Evolutionary conservation across 2,888 invertebrate species (phyloP).

Genomic region (Cheilosia grossa): DNA sequence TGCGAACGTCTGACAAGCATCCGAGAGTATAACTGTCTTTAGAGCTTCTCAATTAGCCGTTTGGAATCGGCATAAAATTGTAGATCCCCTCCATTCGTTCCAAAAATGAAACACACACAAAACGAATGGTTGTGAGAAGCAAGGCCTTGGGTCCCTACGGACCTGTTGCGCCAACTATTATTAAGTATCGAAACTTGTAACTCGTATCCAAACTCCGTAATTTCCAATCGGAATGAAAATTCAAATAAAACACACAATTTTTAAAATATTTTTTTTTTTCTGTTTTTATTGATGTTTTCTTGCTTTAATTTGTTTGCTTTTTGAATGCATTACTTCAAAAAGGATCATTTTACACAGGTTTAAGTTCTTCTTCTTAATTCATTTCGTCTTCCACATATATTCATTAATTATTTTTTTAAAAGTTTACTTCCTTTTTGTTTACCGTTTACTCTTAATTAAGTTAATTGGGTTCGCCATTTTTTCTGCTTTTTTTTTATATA

Average conservation of each 20-base stretch:
- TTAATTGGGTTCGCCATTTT: slow-evolving; percentile 60
- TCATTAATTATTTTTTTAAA: slow-evolving; percentile 42
- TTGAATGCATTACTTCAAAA: slow-evolving; percentile 62
- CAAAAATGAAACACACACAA: no score
- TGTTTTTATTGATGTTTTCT: slow-evolving; percentile 63
- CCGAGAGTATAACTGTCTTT: no score
- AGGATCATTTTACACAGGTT: slow-evolving; percentile 63
- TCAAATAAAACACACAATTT: slow-evolving; percentile 5
- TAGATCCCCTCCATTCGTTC: no score
- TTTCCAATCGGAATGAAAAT: neutral
- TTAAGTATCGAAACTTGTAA: no score
- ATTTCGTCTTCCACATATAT: slow-evolving; percentile 49
- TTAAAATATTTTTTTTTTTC: slow-evolving; percentile 66
- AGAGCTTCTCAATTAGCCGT: no score
- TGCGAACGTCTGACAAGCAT: no score
- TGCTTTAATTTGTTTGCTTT: slow-evolving; percentile 46
- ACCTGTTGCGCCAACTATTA: no score
- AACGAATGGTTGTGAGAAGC: no score
- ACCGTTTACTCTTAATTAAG: slow-evolving; percentile 58
- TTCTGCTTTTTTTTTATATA: slow-evolving; percentile 29
- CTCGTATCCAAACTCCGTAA: no score
- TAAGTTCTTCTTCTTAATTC: slow-evolving; percentile 23
- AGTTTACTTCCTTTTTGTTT: slow-evolving; percentile 40
- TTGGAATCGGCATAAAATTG: no score
- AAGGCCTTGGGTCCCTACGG: no score